Evolutionary conservation across 2,888 invertebrate species (phyloP).

Genomic region (Trachelus troglodyta): DNA sequence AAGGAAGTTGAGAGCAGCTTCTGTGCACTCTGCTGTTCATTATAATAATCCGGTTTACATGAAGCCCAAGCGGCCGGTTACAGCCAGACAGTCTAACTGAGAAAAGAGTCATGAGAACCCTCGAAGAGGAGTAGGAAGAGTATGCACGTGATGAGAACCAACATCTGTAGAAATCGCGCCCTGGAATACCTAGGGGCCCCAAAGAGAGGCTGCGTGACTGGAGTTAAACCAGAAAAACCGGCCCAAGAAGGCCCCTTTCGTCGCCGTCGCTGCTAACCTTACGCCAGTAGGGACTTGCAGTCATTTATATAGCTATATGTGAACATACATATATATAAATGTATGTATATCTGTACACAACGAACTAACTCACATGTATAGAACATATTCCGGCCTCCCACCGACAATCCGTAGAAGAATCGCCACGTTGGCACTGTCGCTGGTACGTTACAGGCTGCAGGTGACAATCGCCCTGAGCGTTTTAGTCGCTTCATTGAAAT

Average conservation of each 20-base stretch:
- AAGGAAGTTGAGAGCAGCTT: neutral
- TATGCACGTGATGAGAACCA: conserved; percentile 23
- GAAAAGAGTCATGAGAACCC: neutral
- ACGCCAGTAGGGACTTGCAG: neutral
- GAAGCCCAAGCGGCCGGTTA: neutral
- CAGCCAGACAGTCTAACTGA: neutral
- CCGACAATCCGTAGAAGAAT: conserved; percentile 31
- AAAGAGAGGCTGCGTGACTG: conserved; percentile 30
- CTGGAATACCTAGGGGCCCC: conserved; percentile 43
- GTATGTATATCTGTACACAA: neutral
- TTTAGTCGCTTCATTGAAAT: conserved; percentile 2
- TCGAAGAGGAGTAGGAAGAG: neutral
- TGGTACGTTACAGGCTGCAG: neutral
- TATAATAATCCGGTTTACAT: neutral
- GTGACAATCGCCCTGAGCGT: conserved; percentile 2
- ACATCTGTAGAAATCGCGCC: conserved; percentile 32
- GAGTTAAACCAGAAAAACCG: conserved; percentile 63
- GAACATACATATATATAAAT: too few species aligned
- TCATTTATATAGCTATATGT: neutral
- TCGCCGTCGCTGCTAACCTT: neutral
- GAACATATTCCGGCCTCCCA: conserved; percentile 1
- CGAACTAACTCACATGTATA: neutral
- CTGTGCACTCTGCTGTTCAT: neutral
- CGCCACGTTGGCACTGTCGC: conserved; percentile 39
- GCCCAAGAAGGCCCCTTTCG: conserved; percentile 34